phyloP scores from a whole-genome alignment of 1,140 invertebrate genomes.

The Propsilocerus akamusi region DNA sequence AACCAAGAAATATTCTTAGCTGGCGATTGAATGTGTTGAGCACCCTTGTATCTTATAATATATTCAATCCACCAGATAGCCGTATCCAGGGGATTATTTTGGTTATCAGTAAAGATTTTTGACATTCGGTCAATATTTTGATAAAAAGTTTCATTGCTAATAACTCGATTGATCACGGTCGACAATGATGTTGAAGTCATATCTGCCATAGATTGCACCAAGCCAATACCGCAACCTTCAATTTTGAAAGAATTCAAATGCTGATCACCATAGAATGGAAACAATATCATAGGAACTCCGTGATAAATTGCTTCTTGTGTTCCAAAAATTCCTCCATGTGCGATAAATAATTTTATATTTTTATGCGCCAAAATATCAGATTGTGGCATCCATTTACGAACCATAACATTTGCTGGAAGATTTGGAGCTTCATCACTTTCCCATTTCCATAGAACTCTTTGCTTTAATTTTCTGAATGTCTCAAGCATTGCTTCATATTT shows the following conservation, averaged over 20 bases:
- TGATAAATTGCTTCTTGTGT: conserved; percentile 43
- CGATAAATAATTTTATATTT: conserved; percentile 36
- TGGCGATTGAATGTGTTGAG: conserved; percentile 23
- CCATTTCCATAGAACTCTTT: conserved; percentile 44
- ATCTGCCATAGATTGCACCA: conserved; percentile 16
- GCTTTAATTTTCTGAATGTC: conserved; percentile 33
- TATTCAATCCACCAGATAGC: conserved; percentile 39
- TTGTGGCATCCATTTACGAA: conserved; percentile 49
- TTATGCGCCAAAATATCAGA: conserved; percentile 28
- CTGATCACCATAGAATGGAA: conserved; percentile 43
- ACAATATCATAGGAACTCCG: conserved; percentile 40
- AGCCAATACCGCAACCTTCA: conserved; percentile 19
- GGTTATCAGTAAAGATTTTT: conserved; percentile 26
- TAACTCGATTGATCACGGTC: conserved; percentile 14
- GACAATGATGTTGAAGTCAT: conserved; percentile 16
- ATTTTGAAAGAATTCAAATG: conserved; percentile 21
- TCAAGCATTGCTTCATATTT: conserved; percentile 24
- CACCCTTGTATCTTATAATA: conserved; percentile 29
- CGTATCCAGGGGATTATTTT: conserved; percentile 27
- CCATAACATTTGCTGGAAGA: conserved; percentile 34
- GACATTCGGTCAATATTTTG: conserved; percentile 20
- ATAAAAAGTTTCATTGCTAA: conserved; percentile 19
- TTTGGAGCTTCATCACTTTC: conserved; percentile 23
- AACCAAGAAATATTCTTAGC: conserved; percentile 25
- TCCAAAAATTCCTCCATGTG: conserved; percentile 44